A percentile compares a stretch with the other conserved stretches of the same genome.
These are phyloP conservation scores for Hapalemur alaotrensis DNA, from an alignment of 2,797 vertebrate genomes.

Conservation along the genomic window DNA sequence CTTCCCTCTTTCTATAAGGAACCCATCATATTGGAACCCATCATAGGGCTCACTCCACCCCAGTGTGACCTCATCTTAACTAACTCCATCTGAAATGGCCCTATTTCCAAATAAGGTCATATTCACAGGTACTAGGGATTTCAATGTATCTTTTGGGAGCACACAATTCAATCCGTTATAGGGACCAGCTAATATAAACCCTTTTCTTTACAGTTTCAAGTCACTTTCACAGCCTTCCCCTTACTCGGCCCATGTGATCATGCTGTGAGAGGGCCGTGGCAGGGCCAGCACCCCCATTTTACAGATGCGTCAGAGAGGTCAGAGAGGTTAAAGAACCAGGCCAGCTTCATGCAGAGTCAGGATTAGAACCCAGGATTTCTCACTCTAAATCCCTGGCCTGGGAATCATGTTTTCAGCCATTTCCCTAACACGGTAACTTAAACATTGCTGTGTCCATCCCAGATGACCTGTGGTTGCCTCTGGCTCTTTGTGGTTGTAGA, in stretches of 20 bases:
- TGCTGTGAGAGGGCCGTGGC: neutral
- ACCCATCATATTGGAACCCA: neutral
- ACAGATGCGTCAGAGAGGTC: neutral
- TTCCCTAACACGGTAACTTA: neutral
- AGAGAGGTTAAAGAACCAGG: neutral
- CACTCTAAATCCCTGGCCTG: neutral
- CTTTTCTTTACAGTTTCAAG: neutral
- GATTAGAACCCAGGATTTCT: neutral
- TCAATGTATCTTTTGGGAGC: neutral
- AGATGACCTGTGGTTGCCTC: neutral
- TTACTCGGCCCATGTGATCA: neutral
- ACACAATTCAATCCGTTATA: neutral
- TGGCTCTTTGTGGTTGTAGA: neutral
- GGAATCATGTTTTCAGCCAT: neutral
- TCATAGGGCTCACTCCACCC: neutral
- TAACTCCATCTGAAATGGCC: neutral
- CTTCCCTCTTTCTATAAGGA: neutral
- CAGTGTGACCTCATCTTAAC: neutral
- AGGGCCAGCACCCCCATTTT: neutral
- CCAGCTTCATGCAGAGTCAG: neutral
- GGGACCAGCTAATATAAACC: neutral
- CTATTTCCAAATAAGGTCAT: neutral
- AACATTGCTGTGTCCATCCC: neutral
- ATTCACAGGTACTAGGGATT: neutral
- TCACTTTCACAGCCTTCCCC: neutral